Evolutionary conservation across 2,888 invertebrate species (phyloP).

Genomic region (Acanthosepion pharaonis): DNA sequence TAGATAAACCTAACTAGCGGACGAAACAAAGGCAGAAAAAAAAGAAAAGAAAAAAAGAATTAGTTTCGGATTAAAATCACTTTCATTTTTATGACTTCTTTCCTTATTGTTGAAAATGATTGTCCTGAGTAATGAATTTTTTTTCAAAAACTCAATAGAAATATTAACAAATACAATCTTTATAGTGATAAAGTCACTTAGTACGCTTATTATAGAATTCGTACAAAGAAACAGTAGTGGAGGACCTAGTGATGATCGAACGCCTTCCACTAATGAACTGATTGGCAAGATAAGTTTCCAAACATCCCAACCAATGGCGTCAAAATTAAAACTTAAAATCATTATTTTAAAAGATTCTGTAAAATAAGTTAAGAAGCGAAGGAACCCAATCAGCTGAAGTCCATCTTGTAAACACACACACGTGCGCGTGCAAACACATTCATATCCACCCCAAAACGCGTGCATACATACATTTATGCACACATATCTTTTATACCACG

Average conservation of each 20-base stretch:
- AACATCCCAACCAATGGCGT: no score
- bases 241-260: no score
- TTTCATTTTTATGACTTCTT: background rate
- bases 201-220: no score
- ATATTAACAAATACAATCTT: no score
- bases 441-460: background rate
- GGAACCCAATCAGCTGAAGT: background rate
- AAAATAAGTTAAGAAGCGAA: background rate
- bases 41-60: background rate
- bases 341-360: background rate
- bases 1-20: background rate
- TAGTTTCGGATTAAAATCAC: background rate
- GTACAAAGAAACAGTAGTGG: no score
- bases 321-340: no score
- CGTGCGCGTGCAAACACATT: background rate
- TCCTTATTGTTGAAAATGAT: background rate
- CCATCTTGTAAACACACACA: background rate
- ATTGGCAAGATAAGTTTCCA: no score
- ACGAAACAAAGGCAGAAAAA: background rate
- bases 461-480: background rate
- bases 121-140: no score
- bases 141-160: no score
- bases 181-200: no score
- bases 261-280: no score
- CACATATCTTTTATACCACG: background rate